A percentile compares a stretch with the other conserved stretches of the same genome.
Evolutionary conservation across 2,888 invertebrate species (phyloP).

Genomic region (Ommatoiulus sabulosus): DNA sequence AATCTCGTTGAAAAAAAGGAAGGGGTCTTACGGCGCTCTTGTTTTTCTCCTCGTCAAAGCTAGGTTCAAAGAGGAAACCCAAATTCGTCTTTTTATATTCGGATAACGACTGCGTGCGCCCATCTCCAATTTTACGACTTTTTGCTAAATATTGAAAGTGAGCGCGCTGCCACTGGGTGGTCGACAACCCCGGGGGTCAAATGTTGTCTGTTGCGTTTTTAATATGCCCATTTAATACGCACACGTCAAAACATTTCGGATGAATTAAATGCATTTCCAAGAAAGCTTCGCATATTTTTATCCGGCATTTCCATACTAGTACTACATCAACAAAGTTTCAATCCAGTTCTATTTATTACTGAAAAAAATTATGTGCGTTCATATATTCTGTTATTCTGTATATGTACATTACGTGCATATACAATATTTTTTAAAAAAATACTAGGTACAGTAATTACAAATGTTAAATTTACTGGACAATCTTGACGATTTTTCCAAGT

Average conservation of each 20-base stretch:
- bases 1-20: background rate
- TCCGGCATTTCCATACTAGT: too few relatives aligned
- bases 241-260: background rate
- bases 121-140: background rate
- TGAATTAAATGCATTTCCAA: background rate
- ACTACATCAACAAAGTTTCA: too few relatives aligned
- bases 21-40: background rate
- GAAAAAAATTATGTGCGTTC: too few relatives aligned
- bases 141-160: constrained; percentile 16
- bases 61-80: background rate
- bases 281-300: background rate
- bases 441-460: too few relatives aligned
- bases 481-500: too few relatives aligned
- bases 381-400: too few relatives aligned
- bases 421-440: too few relatives aligned
- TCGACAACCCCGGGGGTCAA: background rate
- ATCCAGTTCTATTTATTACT: too few relatives aligned
- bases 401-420: too few relatives aligned
- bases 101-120: background rate
- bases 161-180: constrained; percentile 5
- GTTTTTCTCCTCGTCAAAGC: background rate
- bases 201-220: background rate
- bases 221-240: background rate
- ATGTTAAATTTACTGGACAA: too few relatives aligned
- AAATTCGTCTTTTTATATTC: background rate